Percentiles rank a stretch among this genome's conserved stretches.
These are phyloP conservation scores for Megamerina dolium DNA, from an alignment of 2,888 invertebrate species.

Conservation along the genomic window DNA sequence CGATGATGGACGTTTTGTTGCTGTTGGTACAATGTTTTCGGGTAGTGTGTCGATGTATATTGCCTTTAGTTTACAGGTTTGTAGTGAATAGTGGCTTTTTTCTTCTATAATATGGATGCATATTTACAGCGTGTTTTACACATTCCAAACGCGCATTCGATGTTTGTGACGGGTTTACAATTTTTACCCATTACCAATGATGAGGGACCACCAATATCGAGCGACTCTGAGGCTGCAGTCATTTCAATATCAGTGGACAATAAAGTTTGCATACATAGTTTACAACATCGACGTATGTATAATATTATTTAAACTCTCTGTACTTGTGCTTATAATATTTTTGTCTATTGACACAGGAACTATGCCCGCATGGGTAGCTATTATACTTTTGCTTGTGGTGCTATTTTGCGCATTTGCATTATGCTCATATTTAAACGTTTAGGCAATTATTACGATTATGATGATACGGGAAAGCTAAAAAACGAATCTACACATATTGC, in stretches of 20 bases:
- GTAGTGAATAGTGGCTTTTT: not conserved
- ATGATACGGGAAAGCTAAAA: no score
- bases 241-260: constrained; percentile 95
- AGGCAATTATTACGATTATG: constrained; percentile 18
- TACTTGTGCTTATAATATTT: constrained; percentile 8
- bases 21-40: constrained; percentile 88
- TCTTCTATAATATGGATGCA: not conserved
- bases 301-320: constrained; percentile 23
- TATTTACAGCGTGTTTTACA: constrained; percentile 68
- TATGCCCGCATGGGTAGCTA: constrained; percentile 75
- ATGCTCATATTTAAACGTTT: constrained; percentile 79
- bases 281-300: constrained; percentile 70
- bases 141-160: constrained; percentile 81
- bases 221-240: constrained; percentile 77
- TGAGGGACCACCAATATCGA: constrained; percentile 67
- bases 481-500: no score
- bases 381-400: constrained; percentile 66
- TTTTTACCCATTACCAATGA: constrained; percentile 71
- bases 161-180: constrained; percentile 95
- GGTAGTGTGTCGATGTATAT: constrained; percentile 87
- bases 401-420: constrained; percentile 73
- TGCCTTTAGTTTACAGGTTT: constrained; percentile 87
- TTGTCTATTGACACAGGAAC: constrained; percentile 57
- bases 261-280: constrained; percentile 80
- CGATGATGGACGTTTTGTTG: constrained; percentile 88